These are phyloP conservation scores for Ectropis crepuscularia DNA, from an alignment of 2,888 invertebrate species.

Conservation along the genomic window DNA sequence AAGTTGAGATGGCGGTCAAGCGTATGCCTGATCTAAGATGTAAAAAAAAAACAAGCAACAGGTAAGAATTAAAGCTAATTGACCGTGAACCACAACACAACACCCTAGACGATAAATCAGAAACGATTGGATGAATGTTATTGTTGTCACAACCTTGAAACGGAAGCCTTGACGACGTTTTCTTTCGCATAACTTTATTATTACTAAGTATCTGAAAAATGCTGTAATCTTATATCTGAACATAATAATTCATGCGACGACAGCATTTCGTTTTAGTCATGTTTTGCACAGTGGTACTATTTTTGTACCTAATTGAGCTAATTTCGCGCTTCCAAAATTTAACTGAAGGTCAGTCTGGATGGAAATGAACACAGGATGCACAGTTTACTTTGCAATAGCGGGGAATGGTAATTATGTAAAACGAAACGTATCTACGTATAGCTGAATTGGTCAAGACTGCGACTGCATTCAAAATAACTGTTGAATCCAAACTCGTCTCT, in stretches of 20 bases:
- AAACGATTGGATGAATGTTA: conserved; percentile 48
- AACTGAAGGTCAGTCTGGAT: conserved; percentile 17
- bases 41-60: conserved; percentile 4
- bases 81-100: conserved; percentile 50
- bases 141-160: conserved; percentile 48
- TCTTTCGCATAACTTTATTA: conserved; percentile 37
- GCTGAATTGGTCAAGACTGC: no score
- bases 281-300: conserved; percentile 9
- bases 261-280: conserved; percentile 21
- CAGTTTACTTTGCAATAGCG: conserved; percentile 8
- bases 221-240: conserved; percentile 1
- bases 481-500: no score
- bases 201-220: conserved; percentile 17
- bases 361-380: conserved; percentile 17
- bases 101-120: conserved; percentile 47
- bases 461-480: no score
- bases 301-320: conserved; percentile 14
- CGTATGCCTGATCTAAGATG: no score
- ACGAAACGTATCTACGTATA: neutral
- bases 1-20: no score
- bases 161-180: conserved; percentile 43
- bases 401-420: neutral
- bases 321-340: conserved; percentile 16
- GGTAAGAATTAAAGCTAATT: conserved; percentile 44
- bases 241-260: conserved; percentile 26